Evolutionary conservation across 1,140 invertebrate genomes (phyloP).

Genomic region (Heterodera carotae): DNA sequence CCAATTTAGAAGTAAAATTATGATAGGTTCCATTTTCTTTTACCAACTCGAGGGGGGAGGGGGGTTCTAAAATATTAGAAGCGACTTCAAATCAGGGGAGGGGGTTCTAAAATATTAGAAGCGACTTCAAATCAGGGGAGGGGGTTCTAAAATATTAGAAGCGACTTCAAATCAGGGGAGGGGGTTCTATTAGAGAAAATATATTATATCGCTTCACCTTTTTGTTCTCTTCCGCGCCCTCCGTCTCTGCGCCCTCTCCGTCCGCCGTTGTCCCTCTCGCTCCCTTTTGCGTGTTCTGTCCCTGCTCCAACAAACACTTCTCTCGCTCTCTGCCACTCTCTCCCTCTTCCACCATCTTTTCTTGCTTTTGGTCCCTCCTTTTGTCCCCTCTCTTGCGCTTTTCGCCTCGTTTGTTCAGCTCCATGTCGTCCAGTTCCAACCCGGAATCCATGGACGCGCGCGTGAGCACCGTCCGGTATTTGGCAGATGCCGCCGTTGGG

Average conservation of each 20-base stretch:
- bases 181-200: too few species aligned
- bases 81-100: too few species aligned
- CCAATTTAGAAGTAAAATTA: background rate
- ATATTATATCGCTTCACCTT: too few species aligned
- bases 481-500: background rate
- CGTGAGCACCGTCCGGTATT: slow-evolving; percentile 1
- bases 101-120: too few species aligned
- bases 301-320: background rate
- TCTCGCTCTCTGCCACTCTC: slow-evolving; percentile 2
- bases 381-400: background rate
- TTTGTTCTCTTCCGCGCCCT: slow-evolving; percentile 7
- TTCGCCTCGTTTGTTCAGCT: background rate
- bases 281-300: background rate
- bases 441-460: slow-evolving; percentile 6
- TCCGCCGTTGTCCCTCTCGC: background rate
- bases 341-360: background rate
- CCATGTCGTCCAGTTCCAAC: slow-evolving; percentile 13
- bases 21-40: too few species aligned
- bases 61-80: too few species aligned
- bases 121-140: too few species aligned
- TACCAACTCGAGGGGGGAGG: too few species aligned
- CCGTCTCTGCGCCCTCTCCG: background rate
- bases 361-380: background rate
- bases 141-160: too few species aligned
- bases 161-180: too few species aligned